These are phyloP conservation scores for Phymatocera aterrima DNA, from an alignment of 2,888 invertebrate species.

Conservation along the genomic window DNA sequence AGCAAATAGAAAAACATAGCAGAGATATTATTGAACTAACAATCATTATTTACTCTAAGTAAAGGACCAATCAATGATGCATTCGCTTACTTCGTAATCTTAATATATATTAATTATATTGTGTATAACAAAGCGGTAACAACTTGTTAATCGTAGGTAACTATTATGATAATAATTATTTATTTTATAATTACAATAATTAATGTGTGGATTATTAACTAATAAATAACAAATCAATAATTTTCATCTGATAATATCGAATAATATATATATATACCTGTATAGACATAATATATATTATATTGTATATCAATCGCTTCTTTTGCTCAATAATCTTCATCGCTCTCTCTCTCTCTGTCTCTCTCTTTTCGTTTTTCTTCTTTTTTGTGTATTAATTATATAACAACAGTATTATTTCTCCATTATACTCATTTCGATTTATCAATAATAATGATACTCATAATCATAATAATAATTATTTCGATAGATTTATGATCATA, in stretches of 20 bases:
- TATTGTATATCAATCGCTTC: constrained; percentile 63
- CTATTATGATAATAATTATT: constrained; percentile 73
- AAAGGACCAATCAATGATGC: constrained; percentile 70
- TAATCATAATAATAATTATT: constrained; percentile 23
- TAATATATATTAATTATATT: constrained; percentile 73
- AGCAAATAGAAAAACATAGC: constrained; percentile 63
- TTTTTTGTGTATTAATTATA: constrained; percentile 61
- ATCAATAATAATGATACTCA: constrained; percentile 63
- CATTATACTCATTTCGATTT: constrained; percentile 67
- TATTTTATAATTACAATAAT: constrained; percentile 72
- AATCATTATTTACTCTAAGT: constrained; percentile 56
- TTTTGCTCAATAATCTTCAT: constrained; percentile 61
- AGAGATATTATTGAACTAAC: constrained; percentile 63
- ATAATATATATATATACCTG: constrained; percentile 27
- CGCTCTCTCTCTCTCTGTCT: constrained; percentile 25
- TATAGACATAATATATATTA: no score
- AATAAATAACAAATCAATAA: constrained; percentile 68
- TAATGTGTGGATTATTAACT: constrained; percentile 71
- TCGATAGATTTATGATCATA: constrained; percentile 10
- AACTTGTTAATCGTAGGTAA: constrained; percentile 72
- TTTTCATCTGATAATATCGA: constrained; percentile 48
- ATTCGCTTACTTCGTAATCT: constrained; percentile 61
- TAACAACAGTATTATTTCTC: constrained; percentile 62
- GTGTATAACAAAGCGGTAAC: constrained; percentile 74
- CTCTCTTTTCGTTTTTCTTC: constrained; percentile 42